Evolutionary conservation across 2,113 vertebrate species (phyloP).

Genomic region (Lynx canadensis): DNA sequence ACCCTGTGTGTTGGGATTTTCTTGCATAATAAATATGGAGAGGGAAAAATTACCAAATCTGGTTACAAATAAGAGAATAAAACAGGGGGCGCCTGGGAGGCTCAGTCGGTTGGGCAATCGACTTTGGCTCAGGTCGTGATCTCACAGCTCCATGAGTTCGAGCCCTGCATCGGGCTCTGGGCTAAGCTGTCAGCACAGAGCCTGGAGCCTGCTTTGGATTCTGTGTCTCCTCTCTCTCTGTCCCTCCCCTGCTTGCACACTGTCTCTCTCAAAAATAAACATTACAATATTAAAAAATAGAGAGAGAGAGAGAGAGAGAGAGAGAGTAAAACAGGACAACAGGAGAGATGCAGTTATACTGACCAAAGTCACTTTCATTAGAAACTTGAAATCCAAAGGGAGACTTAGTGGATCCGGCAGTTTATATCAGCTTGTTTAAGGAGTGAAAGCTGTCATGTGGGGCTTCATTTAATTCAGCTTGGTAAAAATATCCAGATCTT

Average conservation of each 20-base stretch:
- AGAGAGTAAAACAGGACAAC: background rate
- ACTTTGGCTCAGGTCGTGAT: too few species aligned
- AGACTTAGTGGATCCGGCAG: background rate
- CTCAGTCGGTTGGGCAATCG: too few species aligned
- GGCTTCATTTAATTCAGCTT: background rate
- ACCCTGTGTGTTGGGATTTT: background rate
- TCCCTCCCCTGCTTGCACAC: too few species aligned
- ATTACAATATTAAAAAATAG: too few species aligned
- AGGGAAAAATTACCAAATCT: background rate
- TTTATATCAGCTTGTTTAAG: background rate
- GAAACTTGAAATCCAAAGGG: background rate
- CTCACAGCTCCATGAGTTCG: too few species aligned
- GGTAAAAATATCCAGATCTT: background rate
- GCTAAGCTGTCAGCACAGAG: too few species aligned
- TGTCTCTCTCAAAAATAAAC: too few species aligned
- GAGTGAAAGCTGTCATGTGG: background rate
- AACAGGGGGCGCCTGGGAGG: background rate
- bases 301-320: too few species aligned
- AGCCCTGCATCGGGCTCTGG: too few species aligned
- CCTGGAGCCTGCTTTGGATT: too few species aligned
- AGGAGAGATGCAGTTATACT: background rate
- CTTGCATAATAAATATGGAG: background rate
- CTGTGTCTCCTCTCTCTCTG: too few species aligned
- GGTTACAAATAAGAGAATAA: constrained; percentile 23
- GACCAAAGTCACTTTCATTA: background rate